phyloP scores from a whole-genome alignment of 1,140 invertebrate genomes.

The Ooceraea biroi region DNA sequence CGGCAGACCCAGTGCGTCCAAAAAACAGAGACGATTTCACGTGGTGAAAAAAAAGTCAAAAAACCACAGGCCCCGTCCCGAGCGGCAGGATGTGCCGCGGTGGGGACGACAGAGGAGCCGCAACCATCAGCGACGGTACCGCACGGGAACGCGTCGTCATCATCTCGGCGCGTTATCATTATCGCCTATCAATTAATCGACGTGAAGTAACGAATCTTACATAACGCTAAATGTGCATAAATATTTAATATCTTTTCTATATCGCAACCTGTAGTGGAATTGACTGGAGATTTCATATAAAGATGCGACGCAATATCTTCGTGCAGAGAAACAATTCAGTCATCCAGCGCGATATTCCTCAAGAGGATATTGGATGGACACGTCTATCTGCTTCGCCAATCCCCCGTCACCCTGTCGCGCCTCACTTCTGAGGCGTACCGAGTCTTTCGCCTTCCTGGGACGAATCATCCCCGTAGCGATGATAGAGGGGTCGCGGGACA shows the following conservation, averaged over 20 bases:
- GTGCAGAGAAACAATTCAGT: neutral
- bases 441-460: neutral
- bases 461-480: neutral
- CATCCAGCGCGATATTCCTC: neutral
- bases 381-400: neutral
- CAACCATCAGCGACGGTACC: neutral
- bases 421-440: neutral
- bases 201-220: no score
- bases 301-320: neutral
- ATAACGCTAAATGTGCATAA: no score
- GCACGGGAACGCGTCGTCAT: neutral
- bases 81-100: slow-evolving; percentile 30
- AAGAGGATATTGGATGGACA: no score
- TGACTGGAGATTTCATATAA: neutral
- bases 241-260: neutral
- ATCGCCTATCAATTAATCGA: neutral
- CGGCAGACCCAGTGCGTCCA: slow-evolving; percentile 22
- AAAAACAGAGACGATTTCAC: slow-evolving; percentile 73
- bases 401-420: neutral
- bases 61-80: slow-evolving; percentile 39
- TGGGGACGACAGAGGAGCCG: neutral
- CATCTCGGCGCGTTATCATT: neutral
- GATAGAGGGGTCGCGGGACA: neutral
- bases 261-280: neutral
- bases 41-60: slow-evolving; percentile 54